Evolutionary conservation across 2,797 vertebrate species (phyloP).

Genomic region (Euthynnus affinis): DNA sequence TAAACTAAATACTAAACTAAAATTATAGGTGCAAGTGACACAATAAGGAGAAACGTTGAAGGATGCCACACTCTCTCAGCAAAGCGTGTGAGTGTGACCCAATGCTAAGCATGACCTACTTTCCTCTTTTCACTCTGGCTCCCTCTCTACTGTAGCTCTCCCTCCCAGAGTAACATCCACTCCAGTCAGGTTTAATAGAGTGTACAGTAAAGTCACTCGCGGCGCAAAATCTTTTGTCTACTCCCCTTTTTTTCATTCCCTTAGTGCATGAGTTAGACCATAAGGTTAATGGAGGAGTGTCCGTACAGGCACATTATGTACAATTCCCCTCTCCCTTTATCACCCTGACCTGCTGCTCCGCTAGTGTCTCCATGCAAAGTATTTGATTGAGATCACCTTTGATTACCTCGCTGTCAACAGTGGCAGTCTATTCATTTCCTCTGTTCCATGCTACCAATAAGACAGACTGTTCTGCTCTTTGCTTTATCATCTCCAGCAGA

Average conservation of each 20-base stretch:
- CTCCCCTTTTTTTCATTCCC: conserved; percentile 35
- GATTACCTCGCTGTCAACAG: conserved; percentile 53
- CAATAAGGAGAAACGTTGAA: conserved; percentile 57
- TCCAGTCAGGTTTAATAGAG: conserved; percentile 78
- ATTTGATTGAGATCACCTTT: conserved; percentile 61
- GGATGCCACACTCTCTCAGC: conserved; percentile 66
- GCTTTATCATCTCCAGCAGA: conserved; percentile 57
- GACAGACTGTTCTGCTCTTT: conserved; percentile 63
- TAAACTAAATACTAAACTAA: conserved; percentile 32
- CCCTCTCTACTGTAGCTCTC: conserved; percentile 69
- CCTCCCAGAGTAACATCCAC: conserved; percentile 69
- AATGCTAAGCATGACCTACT: conserved; percentile 84
- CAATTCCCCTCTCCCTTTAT: conserved; percentile 19
- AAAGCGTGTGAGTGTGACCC: conserved; percentile 78
- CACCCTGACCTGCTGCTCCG: conserved; percentile 24
- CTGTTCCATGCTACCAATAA: conserved; percentile 57
- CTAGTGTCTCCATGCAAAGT: conserved; percentile 50
- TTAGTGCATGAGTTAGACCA: conserved; percentile 67
- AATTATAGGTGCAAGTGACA: conserved; percentile 51
- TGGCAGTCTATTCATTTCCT: conserved; percentile 49
- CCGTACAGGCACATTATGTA: conserved; percentile 39
- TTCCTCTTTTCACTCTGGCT: conserved; percentile 69
- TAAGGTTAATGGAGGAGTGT: conserved; percentile 60
- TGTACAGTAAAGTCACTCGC: conserved; percentile 83
- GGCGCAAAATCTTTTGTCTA: conserved; percentile 66